Conservation (phyloP, 2,797 vertebrate genomes). For the Micromesistius poutassou region DNA sequence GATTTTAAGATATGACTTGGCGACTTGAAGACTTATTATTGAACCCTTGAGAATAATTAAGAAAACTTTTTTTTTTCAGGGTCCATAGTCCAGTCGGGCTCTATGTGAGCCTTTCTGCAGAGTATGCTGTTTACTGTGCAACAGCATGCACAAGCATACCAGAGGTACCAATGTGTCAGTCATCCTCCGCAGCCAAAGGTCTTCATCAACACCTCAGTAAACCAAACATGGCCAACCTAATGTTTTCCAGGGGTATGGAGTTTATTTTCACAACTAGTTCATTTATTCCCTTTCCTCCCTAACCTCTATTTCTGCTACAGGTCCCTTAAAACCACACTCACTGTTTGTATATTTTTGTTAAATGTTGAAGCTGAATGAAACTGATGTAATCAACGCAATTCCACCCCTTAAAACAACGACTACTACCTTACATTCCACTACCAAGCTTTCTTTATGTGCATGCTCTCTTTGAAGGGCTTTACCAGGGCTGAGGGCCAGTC, state of each 20-base stretch:
- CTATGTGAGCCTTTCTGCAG: not conserved
- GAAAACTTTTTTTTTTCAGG: not conserved
- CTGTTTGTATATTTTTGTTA: constrained; percentile 11
- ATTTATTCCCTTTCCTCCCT: constrained; percentile 20
- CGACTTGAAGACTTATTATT: not conserved
- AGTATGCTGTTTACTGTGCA: not conserved
- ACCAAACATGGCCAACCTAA: not conserved
- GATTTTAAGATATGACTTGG: not conserved
- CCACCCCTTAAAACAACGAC: not conserved
- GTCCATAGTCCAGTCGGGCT: not conserved
- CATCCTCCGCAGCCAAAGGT: constrained; percentile 15
- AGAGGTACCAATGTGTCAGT: not conserved
- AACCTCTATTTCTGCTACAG: constrained; percentile 4
- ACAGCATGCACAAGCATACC: not conserved
- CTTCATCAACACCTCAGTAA: constrained; percentile 1
- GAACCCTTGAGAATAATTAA: not conserved
- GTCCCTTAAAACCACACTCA: constrained; percentile 15
- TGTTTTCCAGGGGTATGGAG: constrained; percentile 27
- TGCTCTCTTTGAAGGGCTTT: not conserved
- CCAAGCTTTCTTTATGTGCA: not conserved
- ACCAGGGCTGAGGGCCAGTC: not conserved
- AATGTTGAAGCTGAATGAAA: not conserved
- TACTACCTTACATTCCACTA: not conserved
- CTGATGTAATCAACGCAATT: not conserved
- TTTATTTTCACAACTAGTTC: constrained; percentile 24